Evolutionary conservation across 2,797 vertebrate species (phyloP), one percentile per base, ranked within the genome.

Genomic region (Gorsachius magnificus): DNA sequence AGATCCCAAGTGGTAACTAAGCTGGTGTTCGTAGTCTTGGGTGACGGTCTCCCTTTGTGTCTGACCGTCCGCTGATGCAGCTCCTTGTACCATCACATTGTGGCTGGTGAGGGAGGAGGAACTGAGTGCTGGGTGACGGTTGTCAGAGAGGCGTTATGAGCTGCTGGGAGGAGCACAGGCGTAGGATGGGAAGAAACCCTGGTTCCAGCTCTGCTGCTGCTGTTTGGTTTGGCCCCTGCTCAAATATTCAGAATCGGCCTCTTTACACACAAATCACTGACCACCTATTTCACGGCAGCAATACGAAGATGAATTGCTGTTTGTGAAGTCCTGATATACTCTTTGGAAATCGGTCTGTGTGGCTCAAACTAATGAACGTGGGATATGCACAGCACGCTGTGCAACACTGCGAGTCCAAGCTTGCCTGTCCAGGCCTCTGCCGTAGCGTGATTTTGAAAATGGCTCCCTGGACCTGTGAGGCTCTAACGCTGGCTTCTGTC

Each of bases 241-340:
- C 71, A 74, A 54, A 24, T n/a, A 69, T 63, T 93, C 64, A 50
- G 50, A 33, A 45, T 85, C 5, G 2, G 80, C 74, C 81, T 89
- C 83, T 92, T 84, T n/a, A 66, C 72, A 75, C 90, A 38, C 63
- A 80, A 88, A 86, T 87, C 38, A 25, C 74, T 66, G 48, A 29
- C 74, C 90, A n/a, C 70, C 82, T 96, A 15, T 87, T 94, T 75
- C 57, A 46, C 91, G 76, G 89, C 89, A 84, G 75, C 58, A 77
- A 41, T n/a, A 85, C 54, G 31, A 70, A 90, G 84, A 91, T 81
- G 64, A 96, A 89, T 91, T 93, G 76, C 78, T 61, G 48, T 17
- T 82, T 85, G 71, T 60, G 78, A 74, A 71, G 54, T 54, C 24
- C 43, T 82, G 75, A 80, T 94, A 41, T 91, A 31, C 75, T 85